phyloP scores from a whole-genome alignment of 2,113 vertebrate genomes.

The Callionymus lyra region DNA sequence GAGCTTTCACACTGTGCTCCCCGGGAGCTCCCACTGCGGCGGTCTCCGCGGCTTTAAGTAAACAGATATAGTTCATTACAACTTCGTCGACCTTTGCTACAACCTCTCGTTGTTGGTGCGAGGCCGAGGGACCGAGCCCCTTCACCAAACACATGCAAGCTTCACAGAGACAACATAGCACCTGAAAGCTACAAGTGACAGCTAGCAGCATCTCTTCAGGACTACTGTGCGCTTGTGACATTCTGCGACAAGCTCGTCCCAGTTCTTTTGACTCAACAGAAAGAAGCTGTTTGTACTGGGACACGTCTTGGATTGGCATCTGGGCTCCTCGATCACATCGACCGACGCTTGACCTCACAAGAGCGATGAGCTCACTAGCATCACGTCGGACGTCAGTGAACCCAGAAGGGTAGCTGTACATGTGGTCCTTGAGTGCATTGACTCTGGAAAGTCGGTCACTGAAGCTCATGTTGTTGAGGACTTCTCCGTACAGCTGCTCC shows the following conservation, averaged over 20 bases:
- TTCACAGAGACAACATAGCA: constrained; percentile 94
- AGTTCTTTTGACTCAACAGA: constrained; percentile 89
- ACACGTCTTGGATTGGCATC: constrained; percentile 74
- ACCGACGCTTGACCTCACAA: constrained; percentile 80
- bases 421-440: constrained; percentile 81
- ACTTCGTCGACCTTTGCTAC: constrained; percentile 91
- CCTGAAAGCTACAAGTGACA: constrained; percentile 93
- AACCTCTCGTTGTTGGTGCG: constrained; percentile 84
- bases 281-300: constrained; percentile 88
- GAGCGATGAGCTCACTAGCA: constrained; percentile 86
- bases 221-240: constrained; percentile 84
- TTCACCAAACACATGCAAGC: constrained; percentile 92
- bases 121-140: constrained; percentile 75
- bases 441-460: constrained; percentile 75
- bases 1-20: constrained; percentile 84
- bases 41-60: constrained; percentile 85
- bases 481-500: constrained; percentile 64
- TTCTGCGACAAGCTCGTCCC: constrained; percentile 88
- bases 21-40: constrained; percentile 76
- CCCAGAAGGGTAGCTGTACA: constrained; percentile 80
- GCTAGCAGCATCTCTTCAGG: constrained; percentile 92
- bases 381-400: constrained; percentile 84
- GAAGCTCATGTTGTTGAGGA: constrained; percentile 79
- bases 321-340: constrained; percentile 64
- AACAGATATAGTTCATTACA: constrained; percentile 93